Evolutionary conservation across 2,888 invertebrate genomes (phyloP).

Genomic region (Drosophila mimica): DNA sequence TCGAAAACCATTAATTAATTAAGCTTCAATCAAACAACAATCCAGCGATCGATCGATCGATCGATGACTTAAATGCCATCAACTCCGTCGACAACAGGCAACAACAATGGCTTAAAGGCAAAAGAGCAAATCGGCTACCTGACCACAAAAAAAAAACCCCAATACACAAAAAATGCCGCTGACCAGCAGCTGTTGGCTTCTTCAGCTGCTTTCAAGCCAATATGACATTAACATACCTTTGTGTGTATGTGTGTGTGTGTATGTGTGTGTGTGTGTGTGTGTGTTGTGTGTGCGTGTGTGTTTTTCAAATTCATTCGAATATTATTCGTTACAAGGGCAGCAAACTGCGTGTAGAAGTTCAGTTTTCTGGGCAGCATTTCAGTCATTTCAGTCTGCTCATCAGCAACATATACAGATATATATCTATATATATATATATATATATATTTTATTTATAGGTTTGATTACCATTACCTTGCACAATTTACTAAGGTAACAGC

Average conservation of each 20-base stretch:
- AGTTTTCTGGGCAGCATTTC: slow-evolving; percentile 46
- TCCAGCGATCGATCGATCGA: slow-evolving; percentile 16
- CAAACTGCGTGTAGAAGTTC: slow-evolving; percentile 52
- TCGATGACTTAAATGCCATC: slow-evolving; percentile 71
- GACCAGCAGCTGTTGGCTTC: slow-evolving; percentile 43
- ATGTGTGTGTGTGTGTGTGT: slow-evolving; percentile 23
- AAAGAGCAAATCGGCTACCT: slow-evolving; percentile 65
- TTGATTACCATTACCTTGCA: slow-evolving; percentile 66
- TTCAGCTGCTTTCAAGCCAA: slow-evolving; percentile 27
- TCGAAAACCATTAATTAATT: slow-evolving; percentile 69
- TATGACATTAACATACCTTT: slow-evolving; percentile 74
- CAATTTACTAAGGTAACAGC: slow-evolving; percentile 66
- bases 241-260: slow-evolving; percentile 16
- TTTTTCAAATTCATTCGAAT: slow-evolving; percentile 36
- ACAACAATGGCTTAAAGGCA: slow-evolving; percentile 26
- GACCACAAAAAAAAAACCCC: not conserved
- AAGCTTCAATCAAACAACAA: slow-evolving; percentile 70
- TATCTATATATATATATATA: slow-evolving; percentile 9
- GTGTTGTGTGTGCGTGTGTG: slow-evolving; percentile 20
- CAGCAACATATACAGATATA: not conserved
- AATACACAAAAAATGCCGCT: slow-evolving; percentile 28
- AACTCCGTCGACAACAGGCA: slow-evolving; percentile 38
- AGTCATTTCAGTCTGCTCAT: slow-evolving; percentile 11
- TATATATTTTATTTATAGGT: slow-evolving; percentile 40
- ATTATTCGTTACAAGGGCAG: slow-evolving; percentile 78